A percentile compares a stretch with the other conserved stretches of the same genome.
These are phyloP conservation scores for Drosophila arawakana DNA, from an alignment of 1,140 invertebrate species.

Conservation along the genomic window DNA sequence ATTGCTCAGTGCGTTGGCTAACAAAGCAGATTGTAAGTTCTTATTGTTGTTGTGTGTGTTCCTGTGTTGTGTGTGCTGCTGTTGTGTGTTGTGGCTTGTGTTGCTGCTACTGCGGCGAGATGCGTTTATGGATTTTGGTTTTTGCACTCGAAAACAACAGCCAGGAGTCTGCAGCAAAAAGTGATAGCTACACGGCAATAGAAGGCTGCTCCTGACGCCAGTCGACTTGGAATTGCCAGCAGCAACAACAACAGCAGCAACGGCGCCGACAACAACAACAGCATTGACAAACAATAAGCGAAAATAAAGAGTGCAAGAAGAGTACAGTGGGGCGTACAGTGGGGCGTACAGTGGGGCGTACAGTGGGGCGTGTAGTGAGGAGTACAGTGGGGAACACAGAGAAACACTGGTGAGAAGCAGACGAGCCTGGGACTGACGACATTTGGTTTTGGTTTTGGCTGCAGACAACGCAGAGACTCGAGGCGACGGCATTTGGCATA, in stretches of 20 bases:
- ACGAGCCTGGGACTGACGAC: slow-evolving; percentile 16
- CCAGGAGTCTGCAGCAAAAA: slow-evolving; percentile 55
- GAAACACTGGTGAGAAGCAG: not conserved
- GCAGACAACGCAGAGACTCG: slow-evolving; percentile 32
- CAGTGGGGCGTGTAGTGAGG: not conserved
- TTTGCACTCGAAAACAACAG: slow-evolving; percentile 55
- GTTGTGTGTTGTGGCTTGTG: slow-evolving; percentile 27
- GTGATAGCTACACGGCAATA: slow-evolving; percentile 41
- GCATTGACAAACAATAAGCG: slow-evolving; percentile 67
- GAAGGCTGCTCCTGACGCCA: slow-evolving; percentile 58
- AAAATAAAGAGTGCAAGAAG: slow-evolving; percentile 54
- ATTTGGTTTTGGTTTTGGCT: slow-evolving; percentile 42
- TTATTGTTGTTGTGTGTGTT: slow-evolving; percentile 19
- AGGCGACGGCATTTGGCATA: slow-evolving; percentile 72
- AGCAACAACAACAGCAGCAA: slow-evolving; percentile 27
- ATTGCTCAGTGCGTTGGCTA: slow-evolving; percentile 21
- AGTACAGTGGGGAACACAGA: not conserved
- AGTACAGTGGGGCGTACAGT: not conserved
- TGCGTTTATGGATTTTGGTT: slow-evolving; percentile 76
- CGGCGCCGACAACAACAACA: slow-evolving; percentile 27
- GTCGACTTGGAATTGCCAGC: slow-evolving; percentile 39
- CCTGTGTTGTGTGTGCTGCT: slow-evolving; percentile 13
- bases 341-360: not conserved
- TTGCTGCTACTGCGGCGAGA: slow-evolving; percentile 59
- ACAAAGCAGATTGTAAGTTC: slow-evolving; percentile 19